Conservation (phyloP, 2,888 invertebrate genomes). For the Trissolcus brochymenae region DNA sequence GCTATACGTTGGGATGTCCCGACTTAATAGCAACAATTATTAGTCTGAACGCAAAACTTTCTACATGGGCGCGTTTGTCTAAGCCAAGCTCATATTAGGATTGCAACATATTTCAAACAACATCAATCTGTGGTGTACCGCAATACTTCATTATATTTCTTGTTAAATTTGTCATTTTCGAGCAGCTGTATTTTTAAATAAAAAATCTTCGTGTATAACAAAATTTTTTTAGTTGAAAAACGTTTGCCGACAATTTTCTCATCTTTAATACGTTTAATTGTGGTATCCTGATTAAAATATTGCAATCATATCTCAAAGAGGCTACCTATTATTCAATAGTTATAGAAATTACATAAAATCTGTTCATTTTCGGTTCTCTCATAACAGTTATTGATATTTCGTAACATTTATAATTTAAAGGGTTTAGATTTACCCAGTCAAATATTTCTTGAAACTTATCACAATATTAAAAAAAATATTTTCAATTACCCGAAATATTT, state of each 20-base stretch:
- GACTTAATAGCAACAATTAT: slow-evolving; percentile 47
- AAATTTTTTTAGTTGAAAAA: slow-evolving; percentile 16
- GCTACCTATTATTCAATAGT: no score
- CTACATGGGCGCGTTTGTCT: slow-evolving; percentile 20
- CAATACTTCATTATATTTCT: slow-evolving; percentile 48
- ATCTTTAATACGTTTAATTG: no score
- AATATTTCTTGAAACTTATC: no score
- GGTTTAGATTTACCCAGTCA: no score
- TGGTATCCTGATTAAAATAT: no score
- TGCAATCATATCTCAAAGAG: no score
- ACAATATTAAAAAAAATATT: no score
- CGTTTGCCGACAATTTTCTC: slow-evolving; percentile 7
- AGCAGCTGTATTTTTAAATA: slow-evolving; percentile 34
- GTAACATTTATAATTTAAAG: no score
- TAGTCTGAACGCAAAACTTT: slow-evolving; percentile 38
- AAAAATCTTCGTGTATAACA: slow-evolving; percentile 20
- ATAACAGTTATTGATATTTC: no score
- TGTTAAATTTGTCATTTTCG: slow-evolving; percentile 37
- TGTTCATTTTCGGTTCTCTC: no score
- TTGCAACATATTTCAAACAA: slow-evolving; percentile 41
- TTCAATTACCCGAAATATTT: no score
- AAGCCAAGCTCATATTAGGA: slow-evolving; percentile 23
- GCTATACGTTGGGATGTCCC: slow-evolving; percentile 31
- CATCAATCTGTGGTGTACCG: slow-evolving; percentile 28
- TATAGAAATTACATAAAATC: no score